Evolutionary conservation across 2,888 invertebrate genomes (phyloP).

Genomic region (Hymenopus coronatus): DNA sequence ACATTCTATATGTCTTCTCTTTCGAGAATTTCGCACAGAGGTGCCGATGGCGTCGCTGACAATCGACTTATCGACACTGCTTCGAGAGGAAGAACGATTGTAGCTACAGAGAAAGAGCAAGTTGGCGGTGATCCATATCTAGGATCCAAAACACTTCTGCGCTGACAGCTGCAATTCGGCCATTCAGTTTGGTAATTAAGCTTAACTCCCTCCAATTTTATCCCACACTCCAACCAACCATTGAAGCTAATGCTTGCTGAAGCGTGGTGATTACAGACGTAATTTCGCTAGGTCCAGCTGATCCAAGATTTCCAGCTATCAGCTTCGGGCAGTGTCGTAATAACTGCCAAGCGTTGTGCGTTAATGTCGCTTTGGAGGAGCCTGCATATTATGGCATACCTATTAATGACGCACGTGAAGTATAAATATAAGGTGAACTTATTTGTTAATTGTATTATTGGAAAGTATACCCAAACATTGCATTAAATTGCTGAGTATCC

Average conservation of each 20-base stretch:
- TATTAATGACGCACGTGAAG: too few species aligned
- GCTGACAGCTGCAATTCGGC: not conserved
- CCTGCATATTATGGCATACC: too few species aligned
- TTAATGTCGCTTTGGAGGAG: not conserved
- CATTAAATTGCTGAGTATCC: too few species aligned
- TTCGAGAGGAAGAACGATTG: not conserved
- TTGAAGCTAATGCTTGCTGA: not conserved
- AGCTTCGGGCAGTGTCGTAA: not conserved
- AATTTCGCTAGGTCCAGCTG: not conserved
- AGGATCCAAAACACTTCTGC: not conserved
- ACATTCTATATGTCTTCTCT: not conserved
- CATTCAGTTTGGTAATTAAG: not conserved
- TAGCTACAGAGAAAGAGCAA: not conserved
- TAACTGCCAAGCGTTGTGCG: not conserved
- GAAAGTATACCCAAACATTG: too few species aligned
- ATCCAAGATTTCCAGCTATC: not conserved
- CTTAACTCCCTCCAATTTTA: not conserved
- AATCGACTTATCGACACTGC: not conserved
- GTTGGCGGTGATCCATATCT: not conserved
- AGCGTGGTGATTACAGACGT: not conserved
- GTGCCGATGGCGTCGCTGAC: not conserved
- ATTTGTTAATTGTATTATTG: too few species aligned
- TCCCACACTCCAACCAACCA: not conserved
- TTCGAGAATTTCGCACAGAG: not conserved
- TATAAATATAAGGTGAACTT: too few species aligned